Base-by-base conservation (phyloP, 2,888 invertebrate genomes). In the Strigamia maritima region DNA sequence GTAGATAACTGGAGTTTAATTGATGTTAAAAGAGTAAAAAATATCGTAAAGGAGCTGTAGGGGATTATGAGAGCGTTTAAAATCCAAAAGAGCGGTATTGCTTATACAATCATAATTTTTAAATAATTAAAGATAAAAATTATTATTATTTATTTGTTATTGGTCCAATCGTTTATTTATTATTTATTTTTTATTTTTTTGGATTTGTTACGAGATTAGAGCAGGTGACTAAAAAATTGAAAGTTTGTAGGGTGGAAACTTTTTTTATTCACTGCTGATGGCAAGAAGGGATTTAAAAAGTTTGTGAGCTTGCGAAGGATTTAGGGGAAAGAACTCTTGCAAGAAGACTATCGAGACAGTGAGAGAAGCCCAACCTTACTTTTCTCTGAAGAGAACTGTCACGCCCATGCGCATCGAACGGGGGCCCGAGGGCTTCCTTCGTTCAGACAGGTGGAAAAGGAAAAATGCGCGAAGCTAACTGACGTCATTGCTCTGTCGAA, bases 271-370 rank as follows among this genome's bases (percentile, higher is more conserved):
- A 70, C 70, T 70, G 70, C 70, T 70, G 70, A 28, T 70, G 70
- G 70, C 70, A 70, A 70, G 70, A 28, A 70, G 70, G 70, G 70
- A 70, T 70, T 70, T 70, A 70, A 70, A 70, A 70, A 70, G 70
- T 70, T 70, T 70, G 70, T 28, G 70, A 70, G 70, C 70, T 70
- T 70, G 70, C 70, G 70, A 70, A 70, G 70, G 70, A 70, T 70
- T 70, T 70, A 70, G 26, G 70, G 70, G 70, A 70, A 70, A 70
- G 70, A 70, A 70, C 26, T 70, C 70, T 70, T 70, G 70, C 70
- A 70, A 70, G 70, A 70, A 70, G 70, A 70, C 70, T 70, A 70
- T 70, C 26, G 26, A 70, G 70, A 70, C 70, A 70, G 70, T 28
- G 70, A 70, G 26, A 28, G 28, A 24, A 24, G 28, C 26, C 70